Evolutionary conservation across 2,113 vertebrate genomes (phyloP), one percentile per base, ranked within the genome.

Genomic region (Protobothrops mucrosquamatus): DNA sequence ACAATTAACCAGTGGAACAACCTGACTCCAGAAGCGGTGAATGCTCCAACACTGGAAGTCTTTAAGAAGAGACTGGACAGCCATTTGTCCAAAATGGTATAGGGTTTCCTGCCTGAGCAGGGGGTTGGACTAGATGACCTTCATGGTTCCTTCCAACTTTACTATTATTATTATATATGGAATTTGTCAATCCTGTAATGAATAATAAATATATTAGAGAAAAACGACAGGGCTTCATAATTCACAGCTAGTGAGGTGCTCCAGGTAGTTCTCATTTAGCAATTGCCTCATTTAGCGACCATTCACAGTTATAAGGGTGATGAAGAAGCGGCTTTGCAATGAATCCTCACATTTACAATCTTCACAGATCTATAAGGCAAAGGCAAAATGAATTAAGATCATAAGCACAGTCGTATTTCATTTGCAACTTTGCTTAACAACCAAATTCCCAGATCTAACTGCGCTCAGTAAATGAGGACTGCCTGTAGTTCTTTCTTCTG

Each of bases 171-270:
- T n/a, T n/a, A n/a, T 43, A n/a, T 93, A 91, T 46, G 86, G 94
- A 94, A 94, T 94, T 93, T 93, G 89, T 86, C 95, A 94, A 81
- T 57, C 93, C 92, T 88, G 90, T 93, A 95, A 96, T 95, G 95
- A 96, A 96, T 96, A 94, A 95, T 94, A 96, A 96, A 94, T 92
- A 93, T 23, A 93, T 93, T 90, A 91, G 92, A 94, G 94, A 96
- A 96, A 94, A 10, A 94, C 88, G 61, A 92, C 95, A 94, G n/a
- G 93, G 96, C 93, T 94, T 93, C 92, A 92, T 96, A 94, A 97
- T 59, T 97, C 97, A 95, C 11, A 56, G 87, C 89, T 0, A 0
- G 39, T 5, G 91, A 96, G 92, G 90, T 95, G 95, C 95, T 94
- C 92, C 15, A 74, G 69, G 18, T 81, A 39, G 34, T 9, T 34